phyloP scores from a whole-genome alignment of 2,797 vertebrate species.

The Dromococcyx pavoninus region DNA sequence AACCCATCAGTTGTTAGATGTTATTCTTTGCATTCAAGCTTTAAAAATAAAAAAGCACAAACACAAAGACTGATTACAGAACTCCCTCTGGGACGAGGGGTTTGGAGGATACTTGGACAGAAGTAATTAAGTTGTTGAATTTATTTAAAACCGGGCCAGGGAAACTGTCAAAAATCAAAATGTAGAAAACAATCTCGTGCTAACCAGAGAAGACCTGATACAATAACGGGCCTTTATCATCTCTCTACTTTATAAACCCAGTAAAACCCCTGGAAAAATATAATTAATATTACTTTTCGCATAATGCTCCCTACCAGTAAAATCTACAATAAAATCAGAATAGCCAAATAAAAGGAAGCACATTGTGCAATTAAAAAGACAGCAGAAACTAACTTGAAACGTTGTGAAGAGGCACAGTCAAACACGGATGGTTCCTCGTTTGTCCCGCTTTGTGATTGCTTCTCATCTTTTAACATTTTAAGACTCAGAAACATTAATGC shows the following conservation, averaged over 20 bases:
- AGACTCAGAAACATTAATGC: no score
- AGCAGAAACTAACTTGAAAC: no score
- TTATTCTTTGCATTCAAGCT: background rate
- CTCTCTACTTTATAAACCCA: background rate
- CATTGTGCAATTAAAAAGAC: no score
- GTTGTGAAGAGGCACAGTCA: no score
- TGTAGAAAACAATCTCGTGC: no score
- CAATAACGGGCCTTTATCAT: no score
- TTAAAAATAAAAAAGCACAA: background rate
- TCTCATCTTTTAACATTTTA: no score
- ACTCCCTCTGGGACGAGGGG: background rate
- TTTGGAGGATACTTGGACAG: background rate
- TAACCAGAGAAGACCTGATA: no score
- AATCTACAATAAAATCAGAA: conserved; percentile 31
- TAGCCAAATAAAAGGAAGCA: conserved; percentile 12
- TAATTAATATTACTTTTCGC: background rate
- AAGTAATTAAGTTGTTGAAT: background rate
- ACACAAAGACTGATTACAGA: background rate
- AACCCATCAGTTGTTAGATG: background rate
- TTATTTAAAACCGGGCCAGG: conserved; percentile 6
- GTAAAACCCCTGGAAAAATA: no score
- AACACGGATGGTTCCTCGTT: no score
- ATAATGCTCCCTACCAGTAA: background rate
- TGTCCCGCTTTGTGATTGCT: no score
- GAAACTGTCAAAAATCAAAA: no score